Base-by-base conservation (phyloP, 1,140 invertebrate species). In the Platorchestia sp. region DNA sequence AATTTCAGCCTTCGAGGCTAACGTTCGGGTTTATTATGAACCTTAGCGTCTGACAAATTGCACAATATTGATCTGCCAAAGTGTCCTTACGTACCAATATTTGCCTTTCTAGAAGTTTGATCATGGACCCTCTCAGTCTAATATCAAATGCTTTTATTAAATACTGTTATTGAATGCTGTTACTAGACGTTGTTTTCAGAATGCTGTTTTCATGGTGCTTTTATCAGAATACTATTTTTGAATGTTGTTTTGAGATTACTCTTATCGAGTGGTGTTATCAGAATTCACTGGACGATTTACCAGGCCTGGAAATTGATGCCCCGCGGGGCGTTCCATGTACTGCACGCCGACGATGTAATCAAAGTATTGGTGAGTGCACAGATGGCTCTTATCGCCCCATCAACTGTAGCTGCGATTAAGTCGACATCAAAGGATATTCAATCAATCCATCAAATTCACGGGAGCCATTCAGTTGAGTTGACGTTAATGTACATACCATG, bases 401-500 rank as follows among this genome's bases (percentile, higher is more conserved):
- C 91, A 36, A 7, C 91, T 75, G 43, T 7, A 42, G 27, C 91
- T 44, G 43, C 40, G 91, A 93, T 93, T 45, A 93, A 47, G 43
- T 93, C 45, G 91, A 93, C 91, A 93, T 93, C 91, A 93, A 93
- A 45, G 45, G 43, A 44, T 7, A 93, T 45, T 93, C 44, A 93
- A 93, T 93, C 45, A 93, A 93, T 93, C 43, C 3, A 44, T 89
- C 14, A 89, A 89, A 89, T 89, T 89, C 27, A 89, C 87, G 43
- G 87, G 87, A 44, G 5, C 43, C 87, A 10, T 89, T 42, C 87
- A 89, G 87, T 42, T 7, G 16, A 89, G 41, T 27, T 5, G 27
- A 89, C 41, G 0, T 89, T 42, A 19, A 42, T 89, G 7, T 75
- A 14, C 41, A 89, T 14, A 1, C 3, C 10, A 6, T 41, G 22